Percentiles rank a stretch among this genome's conserved stretches.
phyloP scores from a whole-genome alignment of 1,140 invertebrate species.

The Saccostrea echinata region DNA sequence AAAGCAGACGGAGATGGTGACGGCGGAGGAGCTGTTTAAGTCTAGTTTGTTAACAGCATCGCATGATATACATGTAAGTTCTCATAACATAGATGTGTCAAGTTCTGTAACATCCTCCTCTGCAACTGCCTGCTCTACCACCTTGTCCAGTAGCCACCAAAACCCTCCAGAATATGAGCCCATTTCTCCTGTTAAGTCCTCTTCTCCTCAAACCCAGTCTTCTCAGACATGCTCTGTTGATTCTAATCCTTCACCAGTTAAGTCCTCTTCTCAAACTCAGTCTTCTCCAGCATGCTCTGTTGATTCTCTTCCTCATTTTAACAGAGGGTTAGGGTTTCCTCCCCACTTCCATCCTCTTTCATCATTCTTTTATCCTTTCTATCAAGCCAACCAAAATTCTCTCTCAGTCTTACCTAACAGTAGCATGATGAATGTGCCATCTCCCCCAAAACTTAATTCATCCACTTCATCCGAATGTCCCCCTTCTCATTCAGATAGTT shows the following conservation, averaged over 20 bases:
- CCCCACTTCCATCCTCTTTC: neutral
- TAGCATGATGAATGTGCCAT: neutral
- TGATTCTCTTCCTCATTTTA: neutral
- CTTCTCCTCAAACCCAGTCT: neutral
- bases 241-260: neutral
- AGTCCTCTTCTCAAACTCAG: too few relatives aligned
- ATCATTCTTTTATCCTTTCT: neutral
- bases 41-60: neutral
- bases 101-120: neutral
- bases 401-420: neutral
- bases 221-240: neutral
- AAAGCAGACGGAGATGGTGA: constrained; percentile 16
- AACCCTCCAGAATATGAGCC: neutral
- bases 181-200: neutral
- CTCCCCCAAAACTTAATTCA: neutral
- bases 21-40: constrained; percentile 1
- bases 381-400: neutral
- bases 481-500: neutral
- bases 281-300: neutral
- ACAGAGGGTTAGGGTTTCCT: neutral
- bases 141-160: neutral
- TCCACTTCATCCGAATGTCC: neutral
- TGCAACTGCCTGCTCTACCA: neutral
- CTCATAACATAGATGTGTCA: neutral
- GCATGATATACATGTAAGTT: neutral